These are phyloP conservation scores for Gambusia yucatana DNA, from an alignment of 2,797 vertebrate species.

Conservation along the genomic window DNA sequence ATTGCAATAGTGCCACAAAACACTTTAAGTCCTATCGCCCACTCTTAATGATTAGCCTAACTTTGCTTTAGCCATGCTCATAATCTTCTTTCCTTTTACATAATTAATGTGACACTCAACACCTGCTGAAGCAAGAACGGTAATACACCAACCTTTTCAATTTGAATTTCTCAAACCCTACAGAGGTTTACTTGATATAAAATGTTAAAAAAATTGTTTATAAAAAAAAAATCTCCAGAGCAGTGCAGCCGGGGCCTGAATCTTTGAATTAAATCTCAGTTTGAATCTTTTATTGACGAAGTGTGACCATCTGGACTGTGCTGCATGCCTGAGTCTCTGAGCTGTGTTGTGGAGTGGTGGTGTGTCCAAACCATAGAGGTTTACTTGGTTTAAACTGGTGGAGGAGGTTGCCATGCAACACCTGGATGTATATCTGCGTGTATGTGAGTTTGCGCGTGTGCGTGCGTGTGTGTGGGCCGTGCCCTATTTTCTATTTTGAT, in stretches of 20 bases:
- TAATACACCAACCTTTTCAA: background rate
- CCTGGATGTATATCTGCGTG: slow-evolving; percentile 32
- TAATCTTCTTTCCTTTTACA: background rate
- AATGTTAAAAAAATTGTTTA: background rate
- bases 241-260: slow-evolving; percentile 1
- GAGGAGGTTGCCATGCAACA: slow-evolving; percentile 66
- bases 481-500: slow-evolving; percentile 89
- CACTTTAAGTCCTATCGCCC: no score
- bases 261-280: slow-evolving; percentile 41
- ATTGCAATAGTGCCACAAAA: no score
- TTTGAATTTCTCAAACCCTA: background rate
- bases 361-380: slow-evolving; percentile 32
- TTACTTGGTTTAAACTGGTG: slow-evolving; percentile 63
- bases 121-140: background rate
- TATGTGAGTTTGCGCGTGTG: background rate
- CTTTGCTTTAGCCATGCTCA: background rate
- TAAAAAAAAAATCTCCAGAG: background rate
- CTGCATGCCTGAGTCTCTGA: slow-evolving; percentile 78
- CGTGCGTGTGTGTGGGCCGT: slow-evolving; percentile 29
- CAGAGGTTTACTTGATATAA: background rate
- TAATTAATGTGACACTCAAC: background rate
- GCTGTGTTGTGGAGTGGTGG: slow-evolving; percentile 74
- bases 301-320: slow-evolving; percentile 83
- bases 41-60: background rate
- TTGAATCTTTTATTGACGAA: slow-evolving; percentile 45